These are phyloP conservation scores for Ceratina australensis DNA, from an alignment of 1,140 invertebrate species.

Conservation along the genomic window DNA sequence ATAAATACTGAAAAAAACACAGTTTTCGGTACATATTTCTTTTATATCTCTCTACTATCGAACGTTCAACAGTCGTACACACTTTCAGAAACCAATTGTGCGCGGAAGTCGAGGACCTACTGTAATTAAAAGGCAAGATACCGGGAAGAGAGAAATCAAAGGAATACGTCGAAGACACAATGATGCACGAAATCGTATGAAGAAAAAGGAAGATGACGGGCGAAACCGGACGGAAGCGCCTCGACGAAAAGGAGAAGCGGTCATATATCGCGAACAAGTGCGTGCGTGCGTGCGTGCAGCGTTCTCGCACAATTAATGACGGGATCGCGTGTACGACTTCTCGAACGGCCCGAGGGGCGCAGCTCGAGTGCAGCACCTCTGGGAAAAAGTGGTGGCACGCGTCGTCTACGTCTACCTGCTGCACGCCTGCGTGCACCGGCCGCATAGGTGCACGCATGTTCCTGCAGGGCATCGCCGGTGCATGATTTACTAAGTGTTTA, in stretches of 20 bases:
- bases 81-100: too few relatives aligned
- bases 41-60: too few relatives aligned
- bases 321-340: slow-evolving; percentile 59
- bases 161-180: too few relatives aligned
- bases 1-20: too few relatives aligned
- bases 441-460: slow-evolving; percentile 6
- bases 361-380: slow-evolving; percentile 44
- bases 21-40: too few relatives aligned
- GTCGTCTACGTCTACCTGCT: slow-evolving; percentile 29
- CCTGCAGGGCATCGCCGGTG: slow-evolving; percentile 22
- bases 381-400: slow-evolving; percentile 59
- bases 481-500: slow-evolving; percentile 48
- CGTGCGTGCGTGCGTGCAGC: slow-evolving; percentile 49
- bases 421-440: slow-evolving; percentile 20
- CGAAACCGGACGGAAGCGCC: not conserved
- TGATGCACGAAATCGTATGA: not conserved
- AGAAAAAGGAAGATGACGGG: not conserved
- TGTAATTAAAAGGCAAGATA: not conserved
- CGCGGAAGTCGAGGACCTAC: too few relatives aligned
- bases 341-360: slow-evolving; percentile 40
- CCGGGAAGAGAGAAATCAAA: not conserved
- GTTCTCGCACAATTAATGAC: slow-evolving; percentile 57
- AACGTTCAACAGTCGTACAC: too few relatives aligned
- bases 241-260: slow-evolving; percentile 18
- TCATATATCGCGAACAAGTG: slow-evolving; percentile 14